Conservation (phyloP, 1,140 invertebrate genomes). For the Cotesia chilonis region DNA sequence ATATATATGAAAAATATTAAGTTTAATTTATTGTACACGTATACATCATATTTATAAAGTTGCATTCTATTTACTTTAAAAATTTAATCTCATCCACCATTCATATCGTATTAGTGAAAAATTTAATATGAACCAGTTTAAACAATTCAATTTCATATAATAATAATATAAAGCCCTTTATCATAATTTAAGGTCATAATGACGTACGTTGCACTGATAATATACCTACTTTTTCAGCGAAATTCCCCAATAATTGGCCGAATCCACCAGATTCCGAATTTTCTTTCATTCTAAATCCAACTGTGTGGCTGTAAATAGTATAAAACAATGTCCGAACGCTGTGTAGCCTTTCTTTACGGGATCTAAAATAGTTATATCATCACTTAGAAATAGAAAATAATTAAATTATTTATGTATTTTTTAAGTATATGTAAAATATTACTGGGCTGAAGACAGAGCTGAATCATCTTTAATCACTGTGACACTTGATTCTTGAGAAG, state of each 20-base stretch:
- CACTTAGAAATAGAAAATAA: slow-evolving; percentile 33
- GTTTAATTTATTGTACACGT: too few species aligned
- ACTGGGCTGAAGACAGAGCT: slow-evolving; percentile 49
- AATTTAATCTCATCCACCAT: too few species aligned
- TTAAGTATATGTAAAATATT: slow-evolving; percentile 34
- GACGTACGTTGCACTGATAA: slow-evolving; percentile 61
- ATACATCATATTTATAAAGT: too few species aligned
- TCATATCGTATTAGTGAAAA: too few species aligned
- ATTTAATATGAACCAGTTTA: too few species aligned
- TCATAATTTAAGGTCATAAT: slow-evolving; percentile 57
- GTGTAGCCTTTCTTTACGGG: slow-evolving; percentile 69
- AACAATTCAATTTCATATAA: too few species aligned
- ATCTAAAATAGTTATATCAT: slow-evolving; percentile 42
- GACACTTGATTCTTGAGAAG: slow-evolving; percentile 59
- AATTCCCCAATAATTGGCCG: slow-evolving; percentile 67
- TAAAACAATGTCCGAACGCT: slow-evolving; percentile 68
- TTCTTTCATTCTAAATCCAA: slow-evolving; percentile 67
- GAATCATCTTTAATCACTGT: slow-evolving; percentile 63
- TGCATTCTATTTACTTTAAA: too few species aligned
- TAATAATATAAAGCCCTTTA: too few species aligned
- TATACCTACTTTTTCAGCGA: slow-evolving; percentile 71
- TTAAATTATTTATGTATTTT: neutral
- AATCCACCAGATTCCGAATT: slow-evolving; percentile 65
- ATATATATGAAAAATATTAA: too few species aligned
- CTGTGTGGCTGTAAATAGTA: slow-evolving; percentile 66